phyloP scores from a whole-genome alignment of 2,113 vertebrate species.

The Pavo muticus region DNA sequence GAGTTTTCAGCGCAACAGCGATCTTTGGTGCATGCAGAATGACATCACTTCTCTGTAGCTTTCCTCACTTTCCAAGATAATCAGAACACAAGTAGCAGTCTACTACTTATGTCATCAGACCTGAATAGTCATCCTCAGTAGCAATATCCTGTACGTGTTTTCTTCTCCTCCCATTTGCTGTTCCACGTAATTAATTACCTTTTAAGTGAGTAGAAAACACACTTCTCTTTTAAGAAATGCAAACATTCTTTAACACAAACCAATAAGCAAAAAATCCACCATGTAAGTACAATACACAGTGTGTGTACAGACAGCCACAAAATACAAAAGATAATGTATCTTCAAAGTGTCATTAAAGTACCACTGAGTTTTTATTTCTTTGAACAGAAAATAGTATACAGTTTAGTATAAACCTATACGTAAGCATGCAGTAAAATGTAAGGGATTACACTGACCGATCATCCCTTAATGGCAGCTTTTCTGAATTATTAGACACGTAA shows the following conservation, averaged over 20 bases:
- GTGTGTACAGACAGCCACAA: not conserved
- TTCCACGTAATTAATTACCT: not conserved
- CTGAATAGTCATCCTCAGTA: not conserved
- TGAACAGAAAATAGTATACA: not conserved
- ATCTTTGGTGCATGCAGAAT: not conserved
- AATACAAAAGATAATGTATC: not conserved
- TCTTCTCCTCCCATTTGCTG: not conserved
- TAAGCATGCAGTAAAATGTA: not conserved
- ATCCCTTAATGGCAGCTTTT: constrained; percentile 57
- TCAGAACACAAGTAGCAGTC: not conserved
- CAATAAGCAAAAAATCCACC: not conserved
- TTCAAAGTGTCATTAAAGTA: not conserved
- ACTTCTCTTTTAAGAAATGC: not conserved
- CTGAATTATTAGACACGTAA: not conserved
- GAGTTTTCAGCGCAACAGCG: not conserved
- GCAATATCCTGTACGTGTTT: not conserved
- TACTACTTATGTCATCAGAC: not conserved
- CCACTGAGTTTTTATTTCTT: not conserved
- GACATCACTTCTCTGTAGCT: not conserved
- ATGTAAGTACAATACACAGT: fast-evolving
- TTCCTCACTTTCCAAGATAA: not conserved
- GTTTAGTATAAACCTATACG: not conserved
- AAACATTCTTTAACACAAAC: not conserved
- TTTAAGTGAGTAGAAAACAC: not conserved
- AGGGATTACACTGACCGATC: constrained; percentile 23